Evolutionary conservation across 2,797 vertebrate species (phyloP).

Genomic region (Molossus molossus): DNA sequence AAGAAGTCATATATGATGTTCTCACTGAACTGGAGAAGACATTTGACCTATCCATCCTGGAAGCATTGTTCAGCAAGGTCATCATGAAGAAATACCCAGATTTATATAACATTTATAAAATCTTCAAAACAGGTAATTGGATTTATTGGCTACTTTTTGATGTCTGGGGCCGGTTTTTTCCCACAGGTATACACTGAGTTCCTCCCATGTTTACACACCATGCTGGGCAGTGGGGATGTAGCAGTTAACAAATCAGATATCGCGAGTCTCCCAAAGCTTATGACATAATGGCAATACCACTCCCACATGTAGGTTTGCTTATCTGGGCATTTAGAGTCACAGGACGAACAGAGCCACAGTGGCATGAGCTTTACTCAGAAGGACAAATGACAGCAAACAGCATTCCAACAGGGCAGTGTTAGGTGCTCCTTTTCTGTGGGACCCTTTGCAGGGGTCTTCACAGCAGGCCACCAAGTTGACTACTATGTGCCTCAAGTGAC

Average conservation of each 20-base stretch:
- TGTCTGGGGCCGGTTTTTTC: background rate
- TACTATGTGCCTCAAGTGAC: background rate
- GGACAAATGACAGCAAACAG: background rate
- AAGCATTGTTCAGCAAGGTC: background rate
- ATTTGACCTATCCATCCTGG: background rate
- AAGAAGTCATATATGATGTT: constrained; percentile 20
- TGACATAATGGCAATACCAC: background rate
- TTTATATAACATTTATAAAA: background rate
- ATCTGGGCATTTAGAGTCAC: background rate
- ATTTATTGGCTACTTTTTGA: background rate
- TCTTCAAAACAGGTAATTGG: constrained; percentile 68
- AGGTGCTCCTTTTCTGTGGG: background rate
- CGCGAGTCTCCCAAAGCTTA: background rate
- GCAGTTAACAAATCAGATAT: background rate
- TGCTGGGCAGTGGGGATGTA: background rate
- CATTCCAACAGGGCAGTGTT: background rate
- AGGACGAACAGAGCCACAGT: background rate
- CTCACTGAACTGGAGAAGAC: constrained; percentile 51
- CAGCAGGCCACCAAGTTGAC: background rate
- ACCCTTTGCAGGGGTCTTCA: background rate
- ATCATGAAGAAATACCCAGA: constrained; percentile 55
- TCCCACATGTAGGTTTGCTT: background rate
- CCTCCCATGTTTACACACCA: accelerated
- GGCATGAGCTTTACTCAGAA: background rate
- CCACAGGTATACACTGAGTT: background rate